Percentiles rank a stretch among this genome's conserved stretches.
These are phyloP conservation scores for Stegodyphus dumicola DNA, from an alignment of 1,140 invertebrate genomes.

Conservation along the genomic window DNA sequence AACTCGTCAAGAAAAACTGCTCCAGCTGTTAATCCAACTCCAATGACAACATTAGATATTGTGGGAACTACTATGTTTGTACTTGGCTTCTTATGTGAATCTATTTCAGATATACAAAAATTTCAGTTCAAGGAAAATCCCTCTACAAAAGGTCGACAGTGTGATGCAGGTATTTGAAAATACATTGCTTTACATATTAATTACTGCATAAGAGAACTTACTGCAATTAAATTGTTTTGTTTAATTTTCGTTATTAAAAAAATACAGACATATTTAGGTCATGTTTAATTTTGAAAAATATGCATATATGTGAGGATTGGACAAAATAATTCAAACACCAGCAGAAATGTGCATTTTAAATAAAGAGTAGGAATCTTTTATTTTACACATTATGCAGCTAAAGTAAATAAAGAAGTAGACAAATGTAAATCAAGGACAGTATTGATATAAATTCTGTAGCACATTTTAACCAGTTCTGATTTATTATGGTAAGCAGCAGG, in stretches of 20 bases:
- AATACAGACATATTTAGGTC: not conserved
- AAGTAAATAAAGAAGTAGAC: no score
- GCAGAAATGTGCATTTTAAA: no score
- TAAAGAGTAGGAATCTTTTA: no score
- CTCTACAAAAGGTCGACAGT: conserved; percentile 86
- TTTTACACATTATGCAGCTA: no score
- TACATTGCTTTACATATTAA: not conserved
- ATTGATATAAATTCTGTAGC: no score
- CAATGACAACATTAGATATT: conserved; percentile 82
- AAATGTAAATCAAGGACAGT: no score
- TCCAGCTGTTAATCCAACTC: conserved; percentile 74
- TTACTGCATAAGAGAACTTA: not conserved
- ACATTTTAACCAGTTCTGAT: no score
- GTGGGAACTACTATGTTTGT: conserved; percentile 85
- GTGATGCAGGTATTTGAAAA: conserved; percentile 78
- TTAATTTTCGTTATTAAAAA: not conserved
- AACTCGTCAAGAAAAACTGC: conserved; percentile 81
- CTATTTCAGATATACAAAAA: conserved; percentile 91
- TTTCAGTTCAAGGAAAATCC: conserved; percentile 89
- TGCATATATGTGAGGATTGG: not conserved
- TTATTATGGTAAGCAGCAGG: no score
- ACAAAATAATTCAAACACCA: no score
- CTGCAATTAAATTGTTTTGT: no score
- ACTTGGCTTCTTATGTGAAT: conserved; percentile 85
- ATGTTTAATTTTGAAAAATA: no score